Base-by-base conservation (phyloP, 2,113 vertebrate species). In the Thalassarche chlororhynchos region DNA sequence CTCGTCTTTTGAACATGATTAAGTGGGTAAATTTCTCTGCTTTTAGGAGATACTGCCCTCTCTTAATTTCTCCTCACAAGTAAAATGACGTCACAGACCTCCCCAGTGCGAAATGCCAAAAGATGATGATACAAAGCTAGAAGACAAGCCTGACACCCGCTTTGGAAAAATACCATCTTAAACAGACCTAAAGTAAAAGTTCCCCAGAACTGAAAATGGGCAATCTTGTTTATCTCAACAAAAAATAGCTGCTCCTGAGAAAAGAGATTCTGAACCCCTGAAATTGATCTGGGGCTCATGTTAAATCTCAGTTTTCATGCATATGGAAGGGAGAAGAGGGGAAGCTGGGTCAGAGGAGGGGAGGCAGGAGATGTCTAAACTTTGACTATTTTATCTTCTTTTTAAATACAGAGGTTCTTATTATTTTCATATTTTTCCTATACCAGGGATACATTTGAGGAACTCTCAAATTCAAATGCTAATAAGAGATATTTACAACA, bases 401-500 rank as follows among this genome's bases (percentile, higher is more conserved):
- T 46, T 60, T 6, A 70, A 72, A 72, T 15, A 31, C 4, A 17
- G 3, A 65, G 11, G 4, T 62, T 62, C 20, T 28, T 38, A 47
- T 2, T 36, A 24, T 65, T 87, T 36, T 70, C 15, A 32, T 20
- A 4, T 20, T 84, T 31, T 44, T 77, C 18, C 28, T 62, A 23
- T 6, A 42, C 16, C 44, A 34, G 6, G 19, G 10, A 58, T 17
- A 31, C 2, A 60, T 7, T 0, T 70, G 40, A 57, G 29, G 32
- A 81, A 32, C 20, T 2, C 4, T 31, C 3, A 1, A 21, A 75
- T 31, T 72, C 40, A 66, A 65, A 47, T 15, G 8, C 23, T 23
- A 42, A 0, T 9, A 44, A 23, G 12, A 38, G 19, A 5, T 6
- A 47, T 4, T 26, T 51, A 20, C 3, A 69, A 26, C 4, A 5